A percentile compares a stretch with the other conserved stretches of the same genome.
Evolutionary conservation across 2,113 vertebrate species (phyloP).

Genomic region (Phycodurus eques): DNA sequence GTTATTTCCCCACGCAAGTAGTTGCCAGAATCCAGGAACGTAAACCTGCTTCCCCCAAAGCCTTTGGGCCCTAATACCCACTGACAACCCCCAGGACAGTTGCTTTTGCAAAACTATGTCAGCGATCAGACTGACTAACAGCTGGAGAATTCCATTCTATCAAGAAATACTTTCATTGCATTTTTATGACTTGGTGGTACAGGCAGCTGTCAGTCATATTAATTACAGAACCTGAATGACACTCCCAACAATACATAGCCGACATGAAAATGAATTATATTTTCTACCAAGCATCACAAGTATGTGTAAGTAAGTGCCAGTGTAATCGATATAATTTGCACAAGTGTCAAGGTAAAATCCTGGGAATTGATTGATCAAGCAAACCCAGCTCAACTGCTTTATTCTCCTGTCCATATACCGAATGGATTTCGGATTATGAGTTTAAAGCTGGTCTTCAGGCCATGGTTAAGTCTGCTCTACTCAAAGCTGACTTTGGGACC

Average conservation of each 20-base stretch:
- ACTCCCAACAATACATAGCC: not conserved
- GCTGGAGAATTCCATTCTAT: conserved; percentile 54
- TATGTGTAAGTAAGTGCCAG: conserved; percentile 1
- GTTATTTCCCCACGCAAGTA: conserved; percentile 16
- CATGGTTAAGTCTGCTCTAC: conserved; percentile 48
- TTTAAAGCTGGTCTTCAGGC: conserved; percentile 32
- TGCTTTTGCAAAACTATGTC: conserved; percentile 56
- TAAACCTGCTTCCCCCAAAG: conserved; percentile 23
- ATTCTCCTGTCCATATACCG: conserved; percentile 29
- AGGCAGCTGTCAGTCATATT: conserved; percentile 30
- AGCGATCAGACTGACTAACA: conserved; percentile 49
- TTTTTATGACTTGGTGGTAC: conserved; percentile 15
- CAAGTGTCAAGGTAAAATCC: conserved; percentile 48
- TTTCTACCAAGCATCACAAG: conserved; percentile 13
- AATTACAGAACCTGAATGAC: not conserved
- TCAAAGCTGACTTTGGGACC: conserved; percentile 21
- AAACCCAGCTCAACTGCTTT: conserved; percentile 17
- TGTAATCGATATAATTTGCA: conserved; percentile 55
- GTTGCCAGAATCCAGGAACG: conserved; percentile 36
- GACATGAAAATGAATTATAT: conserved; percentile 24
- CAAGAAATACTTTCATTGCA: conserved; percentile 19
- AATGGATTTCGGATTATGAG: conserved; percentile 50
- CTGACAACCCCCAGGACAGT: conserved; percentile 45
- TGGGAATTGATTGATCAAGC: conserved; percentile 49
- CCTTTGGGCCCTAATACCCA: conserved; percentile 30